phyloP scores from a whole-genome alignment of 1,140 invertebrate species.

The Drosophila ogumai region DNA sequence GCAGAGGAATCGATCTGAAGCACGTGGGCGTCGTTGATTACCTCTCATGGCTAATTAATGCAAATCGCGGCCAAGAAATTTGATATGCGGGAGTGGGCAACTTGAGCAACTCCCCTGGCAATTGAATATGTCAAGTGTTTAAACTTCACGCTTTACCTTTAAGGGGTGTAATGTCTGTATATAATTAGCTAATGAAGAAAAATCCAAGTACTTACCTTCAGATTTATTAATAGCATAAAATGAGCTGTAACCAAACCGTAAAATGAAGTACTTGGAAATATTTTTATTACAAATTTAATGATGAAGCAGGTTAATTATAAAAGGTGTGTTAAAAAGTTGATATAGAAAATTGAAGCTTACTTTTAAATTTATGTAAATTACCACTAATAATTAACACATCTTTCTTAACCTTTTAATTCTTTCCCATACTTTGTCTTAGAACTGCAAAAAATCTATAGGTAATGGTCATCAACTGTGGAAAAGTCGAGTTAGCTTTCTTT shows the following conservation, averaged over 20 bases:
- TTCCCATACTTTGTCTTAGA: constrained; percentile 34
- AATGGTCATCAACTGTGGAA: constrained; percentile 43
- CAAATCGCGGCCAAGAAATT: constrained; percentile 43
- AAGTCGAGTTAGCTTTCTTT: not conserved
- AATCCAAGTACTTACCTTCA: not conserved
- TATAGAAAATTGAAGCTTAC: no score
- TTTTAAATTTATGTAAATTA: no score
- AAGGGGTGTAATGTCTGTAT: not conserved
- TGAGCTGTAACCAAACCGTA: not conserved
- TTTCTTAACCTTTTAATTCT: not conserved
- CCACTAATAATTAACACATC: no score
- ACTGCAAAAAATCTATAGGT: constrained; percentile 50
- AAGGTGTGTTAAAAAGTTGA: not conserved
- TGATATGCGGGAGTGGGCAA: constrained; percentile 41
- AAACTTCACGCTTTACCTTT: constrained; percentile 19
- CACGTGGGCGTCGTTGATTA: constrained; percentile 57
- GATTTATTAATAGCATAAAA: constrained; percentile 2
- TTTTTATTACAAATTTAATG: not conserved
- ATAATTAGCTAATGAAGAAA: not conserved
- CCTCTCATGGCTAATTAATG: constrained; percentile 59
- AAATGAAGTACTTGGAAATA: not conserved
- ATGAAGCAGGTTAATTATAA: not conserved
- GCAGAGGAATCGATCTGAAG: constrained; percentile 62
- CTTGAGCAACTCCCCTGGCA: constrained; percentile 27
- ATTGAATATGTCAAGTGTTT: constrained; percentile 23